Base-by-base conservation (phyloP, 2,797 vertebrate genomes). In the Sebastes diploproa region DNA sequence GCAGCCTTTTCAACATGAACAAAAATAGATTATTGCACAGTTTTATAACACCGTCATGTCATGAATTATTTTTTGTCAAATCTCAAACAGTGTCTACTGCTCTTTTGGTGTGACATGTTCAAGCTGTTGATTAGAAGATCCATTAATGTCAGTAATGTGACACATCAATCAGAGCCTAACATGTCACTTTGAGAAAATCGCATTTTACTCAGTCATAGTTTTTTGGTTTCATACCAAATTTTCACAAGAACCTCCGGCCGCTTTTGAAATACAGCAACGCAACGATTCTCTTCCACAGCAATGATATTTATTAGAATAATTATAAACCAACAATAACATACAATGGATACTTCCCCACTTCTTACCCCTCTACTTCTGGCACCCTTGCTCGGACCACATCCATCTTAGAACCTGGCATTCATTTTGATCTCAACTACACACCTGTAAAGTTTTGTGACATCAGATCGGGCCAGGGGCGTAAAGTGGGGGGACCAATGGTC, bases 221-320 rank as follows among this genome's bases (percentile, higher is more conserved):
- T 69, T 69, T 25, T 7, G 9, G 9, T 34, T 22, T 75, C 4
- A 52, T 32, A 23, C 4, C 27, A 50, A 42, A 42, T 42, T 74
- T 27, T 52, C 56, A 42, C 20, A 55, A 22, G 2, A 67, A 73
- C 38, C 9, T 22, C 2, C 7, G 20, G 20, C 14, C 5, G 55
- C 6, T 58, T 63, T 84, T 58, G 4, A 60, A 4, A 62, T 34
- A 55, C 46, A 71, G 27, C 25, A 32, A 54, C 13, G 3, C 60
- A 73, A 3, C 9, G 2, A 61, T 56, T 62, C 8, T 59, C 64
- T 79, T 78, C 7, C 54, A 78, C 70, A 71, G 70, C 64, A 65
- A 69, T 65, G 1, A 60, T 27, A 32, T 85, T 86, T 78, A 87
- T 85, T 89, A 36, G 64, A 79, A 70, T 34, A 55, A 42, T 65